Conservation (phyloP, 2,797 vertebrate species). For the Furcifer pardalis region DNA sequence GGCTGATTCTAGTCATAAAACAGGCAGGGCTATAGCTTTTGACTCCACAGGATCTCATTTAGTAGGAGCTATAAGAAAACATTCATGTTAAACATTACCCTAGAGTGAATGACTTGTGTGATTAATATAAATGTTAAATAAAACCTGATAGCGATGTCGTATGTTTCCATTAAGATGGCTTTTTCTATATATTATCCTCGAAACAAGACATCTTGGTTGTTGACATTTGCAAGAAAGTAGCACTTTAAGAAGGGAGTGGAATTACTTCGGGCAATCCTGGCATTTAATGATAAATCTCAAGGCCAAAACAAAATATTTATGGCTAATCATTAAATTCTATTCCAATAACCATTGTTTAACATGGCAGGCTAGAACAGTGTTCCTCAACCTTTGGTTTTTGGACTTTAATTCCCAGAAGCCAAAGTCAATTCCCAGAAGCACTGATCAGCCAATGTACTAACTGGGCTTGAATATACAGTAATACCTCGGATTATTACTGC, state of each 20-base stretch:
- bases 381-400: too few relatives aligned
- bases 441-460: too few relatives aligned
- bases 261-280: neutral
- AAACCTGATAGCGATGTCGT: slow-evolving; percentile 2
- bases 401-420: too few relatives aligned
- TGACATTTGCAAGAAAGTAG: neutral
- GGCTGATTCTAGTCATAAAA: slow-evolving; percentile 39
- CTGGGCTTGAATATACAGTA: too few relatives aligned
- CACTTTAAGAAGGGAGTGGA: neutral
- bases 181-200: neutral
- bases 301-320: neutral
- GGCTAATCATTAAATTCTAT: neutral
- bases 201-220: neutral
- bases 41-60: slow-evolving; percentile 22
- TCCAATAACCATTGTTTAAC: neutral
- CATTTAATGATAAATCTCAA: neutral
- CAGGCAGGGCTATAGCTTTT: slow-evolving; percentile 2
- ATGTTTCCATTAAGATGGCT: neutral
- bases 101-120: slow-evolving; percentile 8
- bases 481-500: too few relatives aligned
- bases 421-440: too few relatives aligned
- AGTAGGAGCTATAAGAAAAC: slow-evolving; percentile 31
- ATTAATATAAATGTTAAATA: slow-evolving; percentile 36
- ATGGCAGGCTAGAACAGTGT: neutral
- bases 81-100: slow-evolving; percentile 33